These are phyloP conservation scores for Planococcus citri DNA, from an alignment of 1,140 invertebrate species.

Conservation along the genomic window DNA sequence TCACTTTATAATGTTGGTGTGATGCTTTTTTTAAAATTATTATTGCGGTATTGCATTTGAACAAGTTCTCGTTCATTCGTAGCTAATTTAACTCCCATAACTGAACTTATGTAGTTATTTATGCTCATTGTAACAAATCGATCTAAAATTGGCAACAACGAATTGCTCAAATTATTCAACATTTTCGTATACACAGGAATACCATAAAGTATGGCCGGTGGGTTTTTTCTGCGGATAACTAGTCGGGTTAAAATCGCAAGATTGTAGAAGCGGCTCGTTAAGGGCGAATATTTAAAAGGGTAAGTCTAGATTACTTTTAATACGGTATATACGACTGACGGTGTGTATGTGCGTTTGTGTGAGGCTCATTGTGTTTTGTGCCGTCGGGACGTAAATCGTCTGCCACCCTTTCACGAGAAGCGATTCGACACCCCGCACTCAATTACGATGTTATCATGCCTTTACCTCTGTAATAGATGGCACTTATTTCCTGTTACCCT, in stretches of 20 bases:
- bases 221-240: no score
- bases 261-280: neutral
- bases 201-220: no score
- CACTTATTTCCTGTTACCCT: slow-evolving; percentile 16
- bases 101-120: no score
- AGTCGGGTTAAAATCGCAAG: neutral
- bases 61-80: no score
- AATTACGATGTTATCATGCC: slow-evolving; percentile 20
- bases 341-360: neutral
- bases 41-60: no score
- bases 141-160: no score
- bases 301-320: slow-evolving; percentile 8
- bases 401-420: neutral
- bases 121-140: no score
- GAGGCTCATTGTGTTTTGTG: neutral
- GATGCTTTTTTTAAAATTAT: no score
- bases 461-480: slow-evolving; percentile 20
- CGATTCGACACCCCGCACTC: slow-evolving; percentile 17
- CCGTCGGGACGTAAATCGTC: slow-evolving; percentile 17
- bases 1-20: no score
- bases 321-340: neutral
- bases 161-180: no score
- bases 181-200: no score
- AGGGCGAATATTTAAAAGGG: slow-evolving; percentile 6
- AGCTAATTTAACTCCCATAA: no score